These are phyloP conservation scores for Hyles lineata DNA, from an alignment of 2,888 invertebrate genomes.

Conservation along the genomic window DNA sequence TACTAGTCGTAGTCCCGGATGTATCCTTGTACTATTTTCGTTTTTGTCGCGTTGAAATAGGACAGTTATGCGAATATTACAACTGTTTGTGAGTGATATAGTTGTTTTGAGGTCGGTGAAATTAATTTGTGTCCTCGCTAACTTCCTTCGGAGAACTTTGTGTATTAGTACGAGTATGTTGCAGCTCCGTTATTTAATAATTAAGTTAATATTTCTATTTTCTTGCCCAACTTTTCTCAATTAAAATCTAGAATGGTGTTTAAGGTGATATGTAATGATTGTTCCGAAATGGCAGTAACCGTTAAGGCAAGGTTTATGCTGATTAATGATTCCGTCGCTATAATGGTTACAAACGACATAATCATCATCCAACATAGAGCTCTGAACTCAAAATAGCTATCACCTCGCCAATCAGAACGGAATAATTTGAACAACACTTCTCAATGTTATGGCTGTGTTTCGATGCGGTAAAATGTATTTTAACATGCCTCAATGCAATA, in stretches of 20 bases:
- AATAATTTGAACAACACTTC: too few species aligned
- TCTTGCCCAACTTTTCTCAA: not conserved
- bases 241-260: not conserved
- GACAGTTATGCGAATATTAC: slow-evolving; percentile 9
- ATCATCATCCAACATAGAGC: too few species aligned
- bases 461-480: not conserved
- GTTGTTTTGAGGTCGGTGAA: slow-evolving; percentile 1
- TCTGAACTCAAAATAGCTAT: too few species aligned
- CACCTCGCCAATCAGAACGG: too few species aligned
- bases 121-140: not conserved
- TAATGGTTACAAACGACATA: too few species aligned
- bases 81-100: not conserved
- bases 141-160: not conserved
- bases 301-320: too few species aligned
- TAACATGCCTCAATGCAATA: not conserved
- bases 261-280: too few species aligned
- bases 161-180: not conserved
- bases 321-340: too few species aligned
- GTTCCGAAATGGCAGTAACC: too few species aligned
- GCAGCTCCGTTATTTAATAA: not conserved
- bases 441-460: not conserved
- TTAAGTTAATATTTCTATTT: not conserved
- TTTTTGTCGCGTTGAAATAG: not conserved
- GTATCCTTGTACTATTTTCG: slow-evolving; percentile 24
- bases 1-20: slow-evolving; percentile 10